phyloP scores from a whole-genome alignment of 2,113 vertebrate genomes.

The Bos taurus region DNA sequence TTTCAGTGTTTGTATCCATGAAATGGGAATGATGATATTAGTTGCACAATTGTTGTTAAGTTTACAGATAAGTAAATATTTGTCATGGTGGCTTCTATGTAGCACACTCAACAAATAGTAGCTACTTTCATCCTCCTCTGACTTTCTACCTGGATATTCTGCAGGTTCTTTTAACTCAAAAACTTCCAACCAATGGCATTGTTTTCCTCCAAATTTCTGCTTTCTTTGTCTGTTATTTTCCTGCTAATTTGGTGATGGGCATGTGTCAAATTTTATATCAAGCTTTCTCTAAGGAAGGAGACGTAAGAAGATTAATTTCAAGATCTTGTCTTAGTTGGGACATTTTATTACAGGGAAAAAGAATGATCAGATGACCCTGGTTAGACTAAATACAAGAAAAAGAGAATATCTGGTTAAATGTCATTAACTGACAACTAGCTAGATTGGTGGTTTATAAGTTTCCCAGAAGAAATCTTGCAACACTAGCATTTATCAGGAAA shows the following conservation, averaged over 20 bases:
- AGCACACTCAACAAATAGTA: neutral
- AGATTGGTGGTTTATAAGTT: neutral
- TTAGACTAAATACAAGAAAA: neutral
- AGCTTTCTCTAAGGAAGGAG: neutral
- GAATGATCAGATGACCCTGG: neutral
- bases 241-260: neutral
- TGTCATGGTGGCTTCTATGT: neutral
- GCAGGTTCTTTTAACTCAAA: neutral
- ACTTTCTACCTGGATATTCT: neutral
- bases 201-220: neutral
- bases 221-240: neutral
- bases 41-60: neutral
- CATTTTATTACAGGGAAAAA: neutral
- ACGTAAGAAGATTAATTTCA: neutral
- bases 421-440: neutral
- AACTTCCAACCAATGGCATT: neutral
- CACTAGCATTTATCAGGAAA: neutral
- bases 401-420: neutral
- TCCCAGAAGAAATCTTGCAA: neutral
- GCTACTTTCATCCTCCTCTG: neutral
- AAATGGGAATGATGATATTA: neutral
- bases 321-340: neutral
- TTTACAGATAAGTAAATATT: neutral
- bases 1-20: neutral
- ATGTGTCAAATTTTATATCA: neutral